Conservation (phyloP, 2,888 invertebrate species). For the Boloria euphrosyne region DNA sequence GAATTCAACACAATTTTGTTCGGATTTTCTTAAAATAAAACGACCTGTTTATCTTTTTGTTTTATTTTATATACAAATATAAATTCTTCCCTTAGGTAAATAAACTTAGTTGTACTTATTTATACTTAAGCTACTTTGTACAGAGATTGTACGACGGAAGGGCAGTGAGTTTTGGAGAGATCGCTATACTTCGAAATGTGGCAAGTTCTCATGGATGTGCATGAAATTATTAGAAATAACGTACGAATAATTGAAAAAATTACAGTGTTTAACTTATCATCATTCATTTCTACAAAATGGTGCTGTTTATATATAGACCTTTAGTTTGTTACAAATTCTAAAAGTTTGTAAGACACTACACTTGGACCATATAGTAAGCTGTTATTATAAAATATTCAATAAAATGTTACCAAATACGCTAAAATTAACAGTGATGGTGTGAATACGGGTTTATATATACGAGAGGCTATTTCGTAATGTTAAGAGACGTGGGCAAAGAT, state of each 20-base stretch:
- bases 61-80: conserved; percentile 78
- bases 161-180: conserved; percentile 62
- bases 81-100: conserved; percentile 71
- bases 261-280: no score
- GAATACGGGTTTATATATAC: conserved; percentile 7
- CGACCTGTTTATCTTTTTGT: conserved; percentile 48
- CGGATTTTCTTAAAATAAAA: conserved; percentile 44
- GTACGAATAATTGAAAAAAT: neutral
- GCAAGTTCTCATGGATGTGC: conserved; percentile 47
- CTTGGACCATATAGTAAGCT: neutral
- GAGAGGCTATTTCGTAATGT: conserved; percentile 1
- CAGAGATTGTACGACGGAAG: conserved; percentile 62
- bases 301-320: neutral
- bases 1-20: neutral
- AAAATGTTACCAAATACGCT: conserved; percentile 16
- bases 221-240: conserved; percentile 1
- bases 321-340: neutral
- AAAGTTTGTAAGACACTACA: neutral
- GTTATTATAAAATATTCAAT: conserved; percentile 3
- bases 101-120: conserved; percentile 67
- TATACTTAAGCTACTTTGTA: conserved; percentile 69
- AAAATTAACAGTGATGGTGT: neutral
- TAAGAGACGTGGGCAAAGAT: conserved; percentile 1
- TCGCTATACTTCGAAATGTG: conserved; percentile 52
- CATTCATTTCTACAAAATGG: no score